Base-by-base conservation (phyloP, 1,140 invertebrate genomes). In the Cepaea nemoralis region DNA sequence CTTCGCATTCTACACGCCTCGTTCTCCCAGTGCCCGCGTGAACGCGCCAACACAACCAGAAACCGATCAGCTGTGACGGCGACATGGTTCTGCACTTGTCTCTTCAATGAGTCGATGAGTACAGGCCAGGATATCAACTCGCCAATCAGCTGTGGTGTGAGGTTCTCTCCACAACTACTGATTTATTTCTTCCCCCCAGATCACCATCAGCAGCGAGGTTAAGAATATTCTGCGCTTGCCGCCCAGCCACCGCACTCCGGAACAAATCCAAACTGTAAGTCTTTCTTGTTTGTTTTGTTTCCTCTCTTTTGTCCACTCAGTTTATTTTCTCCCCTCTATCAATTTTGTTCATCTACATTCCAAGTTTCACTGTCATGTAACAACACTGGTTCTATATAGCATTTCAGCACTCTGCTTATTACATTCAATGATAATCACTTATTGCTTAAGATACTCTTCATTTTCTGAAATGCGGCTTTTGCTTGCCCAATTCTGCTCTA, bases 251-350 rank as follows among this genome's bases (percentile, higher is more conserved):
- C 74, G 91, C 24, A 88, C 88, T 33, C 84, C 84, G n/a, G 89
- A 91, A 77, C 88, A 90, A 78, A 85, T 91, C 33, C 89, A 91
- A 79, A 89, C 89, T 55, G 90, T 91, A 77, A 82, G 84, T 71
- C 35, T 48, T 35, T 59, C 10, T 1, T 39, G 39, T 70, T 0
- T 70, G 0, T 22, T 70, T 70, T 40, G 24, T 31, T 16, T 55
- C 59, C 0, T 77, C 75, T 55, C 33, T 37, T 69, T 59, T 45
- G 39, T 37, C 35, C 33, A 27, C n/a, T 70, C 37, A 50, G 39
- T 42, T 1, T 45, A 5, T 40, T 40, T 27, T n/a, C 24, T 45
- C 45, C 42, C 50, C 31, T 48, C 42, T 78, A 31, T 76, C 0
- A 24, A 40, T 37, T 71, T 71, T 35, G 3, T 22, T 19, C 33